Conservation (phyloP, 1,140 invertebrate species). For the Drosophila arizonae region DNA sequence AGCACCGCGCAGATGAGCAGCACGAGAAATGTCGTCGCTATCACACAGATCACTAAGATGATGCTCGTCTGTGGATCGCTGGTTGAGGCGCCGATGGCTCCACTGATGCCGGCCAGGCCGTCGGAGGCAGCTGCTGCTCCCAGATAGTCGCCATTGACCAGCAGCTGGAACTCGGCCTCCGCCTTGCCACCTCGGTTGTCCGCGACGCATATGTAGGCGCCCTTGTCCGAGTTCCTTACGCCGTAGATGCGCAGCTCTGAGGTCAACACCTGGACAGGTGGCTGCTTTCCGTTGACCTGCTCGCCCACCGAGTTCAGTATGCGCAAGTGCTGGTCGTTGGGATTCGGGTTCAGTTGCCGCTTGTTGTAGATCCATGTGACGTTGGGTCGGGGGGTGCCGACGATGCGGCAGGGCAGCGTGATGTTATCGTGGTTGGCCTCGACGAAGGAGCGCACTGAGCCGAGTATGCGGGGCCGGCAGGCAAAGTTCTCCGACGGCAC, state of each 20-base stretch:
- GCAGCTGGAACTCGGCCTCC: conserved; percentile 86
- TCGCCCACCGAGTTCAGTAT: conserved; percentile 71
- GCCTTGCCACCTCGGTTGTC: conserved; percentile 92
- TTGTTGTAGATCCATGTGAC: conserved; percentile 90
- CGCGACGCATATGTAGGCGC: conserved; percentile 94
- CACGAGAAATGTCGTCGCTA: conserved; percentile 84
- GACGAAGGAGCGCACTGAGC: conserved; percentile 84
- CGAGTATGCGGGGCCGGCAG: conserved; percentile 90
- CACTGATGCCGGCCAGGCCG: conserved; percentile 52
- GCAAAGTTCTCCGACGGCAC: conserved; percentile 90
- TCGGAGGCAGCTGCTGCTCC: conserved; percentile 82
- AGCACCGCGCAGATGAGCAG: conserved; percentile 86
- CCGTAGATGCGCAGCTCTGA: conserved; percentile 89
- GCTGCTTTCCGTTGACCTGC: conserved; percentile 8
- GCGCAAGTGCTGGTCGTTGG: conserved; percentile 84
- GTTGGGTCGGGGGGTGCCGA: conserved; percentile 89
- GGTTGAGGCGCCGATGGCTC: conserved; percentile 70
- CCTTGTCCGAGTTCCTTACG: conserved; percentile 89
- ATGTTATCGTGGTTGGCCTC: conserved; percentile 87
- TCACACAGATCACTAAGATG: conserved; percentile 84
- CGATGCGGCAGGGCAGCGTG: conserved; percentile 90
- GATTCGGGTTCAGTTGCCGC: conserved; percentile 77
- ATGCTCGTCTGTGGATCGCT: conserved; percentile 81
- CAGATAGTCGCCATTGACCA: conserved; percentile 85
- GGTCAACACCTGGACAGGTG: conserved; percentile 45